Evolutionary conservation across 2,797 vertebrate species (phyloP).

Genomic region (Octomys mimax): DNA sequence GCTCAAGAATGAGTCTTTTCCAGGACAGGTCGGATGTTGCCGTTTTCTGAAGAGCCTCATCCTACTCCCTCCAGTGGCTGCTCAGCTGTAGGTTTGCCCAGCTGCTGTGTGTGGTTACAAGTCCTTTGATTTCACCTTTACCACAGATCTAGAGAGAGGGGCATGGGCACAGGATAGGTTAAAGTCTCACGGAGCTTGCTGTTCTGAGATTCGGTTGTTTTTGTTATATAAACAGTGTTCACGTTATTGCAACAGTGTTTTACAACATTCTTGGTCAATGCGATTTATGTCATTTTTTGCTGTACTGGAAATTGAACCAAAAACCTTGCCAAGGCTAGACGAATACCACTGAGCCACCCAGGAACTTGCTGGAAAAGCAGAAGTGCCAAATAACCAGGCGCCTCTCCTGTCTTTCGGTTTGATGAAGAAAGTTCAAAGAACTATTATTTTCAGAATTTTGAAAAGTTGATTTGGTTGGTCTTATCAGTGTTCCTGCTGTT

Average conservation of each 20-base stretch:
- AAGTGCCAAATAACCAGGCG: background rate
- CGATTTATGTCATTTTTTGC: background rate
- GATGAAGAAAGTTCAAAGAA: background rate
- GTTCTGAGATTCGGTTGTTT: background rate
- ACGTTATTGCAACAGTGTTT: background rate
- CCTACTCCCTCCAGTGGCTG: background rate
- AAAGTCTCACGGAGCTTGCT: background rate
- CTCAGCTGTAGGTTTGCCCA: background rate
- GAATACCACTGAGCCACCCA: background rate
- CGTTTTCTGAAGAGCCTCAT: background rate
- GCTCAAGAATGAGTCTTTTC: background rate
- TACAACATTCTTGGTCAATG: background rate
- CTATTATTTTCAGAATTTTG: background rate
- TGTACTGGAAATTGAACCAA: background rate
- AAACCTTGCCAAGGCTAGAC: background rate
- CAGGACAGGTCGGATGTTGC: background rate
- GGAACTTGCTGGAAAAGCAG: background rate
- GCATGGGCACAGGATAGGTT: background rate
- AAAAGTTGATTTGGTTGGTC: background rate
- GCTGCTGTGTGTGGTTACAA: background rate
- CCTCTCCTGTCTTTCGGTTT: background rate
- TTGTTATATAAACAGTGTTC: background rate
- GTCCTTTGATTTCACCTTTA: background rate
- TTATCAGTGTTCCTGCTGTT: background rate
- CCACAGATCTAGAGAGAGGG: background rate